These are phyloP conservation scores for Phocoena sinus DNA, from an alignment of 2,113 vertebrate genomes.

Conservation along the genomic window DNA sequence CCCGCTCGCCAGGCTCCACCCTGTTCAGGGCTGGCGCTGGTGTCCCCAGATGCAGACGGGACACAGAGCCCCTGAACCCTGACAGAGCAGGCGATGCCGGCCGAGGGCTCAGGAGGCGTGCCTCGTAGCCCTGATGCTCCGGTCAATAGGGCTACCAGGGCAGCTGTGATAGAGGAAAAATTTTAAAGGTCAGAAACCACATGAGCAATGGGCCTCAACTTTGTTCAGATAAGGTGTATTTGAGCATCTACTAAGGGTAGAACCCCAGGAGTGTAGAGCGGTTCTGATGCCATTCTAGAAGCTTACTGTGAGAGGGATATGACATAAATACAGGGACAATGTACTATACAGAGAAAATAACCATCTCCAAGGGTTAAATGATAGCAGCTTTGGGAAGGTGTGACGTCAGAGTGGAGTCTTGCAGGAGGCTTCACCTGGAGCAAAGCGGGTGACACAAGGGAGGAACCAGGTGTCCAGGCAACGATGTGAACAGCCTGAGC, in stretches of 20 bases:
- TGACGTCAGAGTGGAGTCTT: neutral
- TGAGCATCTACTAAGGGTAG: neutral
- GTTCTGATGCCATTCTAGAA: neutral
- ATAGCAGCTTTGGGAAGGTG: neutral
- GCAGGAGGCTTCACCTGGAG: neutral
- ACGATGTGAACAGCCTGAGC: accelerated
- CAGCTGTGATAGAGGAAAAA: neutral
- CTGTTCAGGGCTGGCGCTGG: accelerated
- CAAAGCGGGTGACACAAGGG: neutral
- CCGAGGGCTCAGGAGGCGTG: neutral
- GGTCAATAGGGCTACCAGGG: neutral
- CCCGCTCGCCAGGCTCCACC: neutral
- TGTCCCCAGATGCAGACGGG: neutral
- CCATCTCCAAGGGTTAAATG: neutral
- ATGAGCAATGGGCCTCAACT: neutral
- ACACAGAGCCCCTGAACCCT: neutral
- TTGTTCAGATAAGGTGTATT: neutral
- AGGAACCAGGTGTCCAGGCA: neutral
- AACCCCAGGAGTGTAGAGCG: neutral
- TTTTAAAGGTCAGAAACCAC: neutral
- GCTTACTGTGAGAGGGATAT: neutral
- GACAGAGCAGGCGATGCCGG: accelerated
- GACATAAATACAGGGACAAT: neutral
- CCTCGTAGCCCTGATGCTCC: neutral
- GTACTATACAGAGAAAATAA: neutral